phyloP scores from a whole-genome alignment of 2,797 vertebrate genomes.

The Xyrichtys novacula region DNA sequence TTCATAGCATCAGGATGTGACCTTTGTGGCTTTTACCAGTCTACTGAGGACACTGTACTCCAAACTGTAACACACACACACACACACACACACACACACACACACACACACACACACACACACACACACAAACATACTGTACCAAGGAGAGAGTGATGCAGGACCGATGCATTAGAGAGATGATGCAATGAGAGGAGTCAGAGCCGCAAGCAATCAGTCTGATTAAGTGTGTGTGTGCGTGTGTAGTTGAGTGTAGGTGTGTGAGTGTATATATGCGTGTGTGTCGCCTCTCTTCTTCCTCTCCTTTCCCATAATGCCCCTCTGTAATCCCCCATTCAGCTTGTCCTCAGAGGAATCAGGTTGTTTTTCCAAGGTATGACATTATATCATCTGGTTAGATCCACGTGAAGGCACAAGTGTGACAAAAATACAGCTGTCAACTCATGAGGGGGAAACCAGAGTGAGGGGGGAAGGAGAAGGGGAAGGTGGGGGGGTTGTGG shows the following conservation, averaged over 20 bases:
- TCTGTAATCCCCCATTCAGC: slow-evolving; percentile 38
- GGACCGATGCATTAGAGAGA: slow-evolving; percentile 79
- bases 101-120: slow-evolving; percentile 21
- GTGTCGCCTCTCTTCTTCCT: slow-evolving; percentile 23
- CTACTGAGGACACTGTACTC: slow-evolving; percentile 33
- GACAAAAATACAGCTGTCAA: slow-evolving; percentile 42
- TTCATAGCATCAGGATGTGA: slow-evolving; percentile 35
- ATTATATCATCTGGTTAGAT: slow-evolving; percentile 53
- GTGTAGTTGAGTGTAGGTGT: slow-evolving; percentile 38
- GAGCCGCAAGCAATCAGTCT: slow-evolving; percentile 79
- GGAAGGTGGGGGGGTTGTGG: background rate
- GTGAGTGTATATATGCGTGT: slow-evolving; percentile 33
- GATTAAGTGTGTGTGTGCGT: slow-evolving; percentile 67
- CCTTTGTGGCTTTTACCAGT: slow-evolving; percentile 36
- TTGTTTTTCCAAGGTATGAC: slow-evolving; percentile 54
- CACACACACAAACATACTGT: slow-evolving; percentile 22
- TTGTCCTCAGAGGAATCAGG: slow-evolving; percentile 54
- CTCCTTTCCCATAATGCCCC: slow-evolving; percentile 17
- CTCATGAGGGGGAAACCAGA: slow-evolving; percentile 10
- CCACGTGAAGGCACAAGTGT: slow-evolving; percentile 25
- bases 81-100: slow-evolving; percentile 21
- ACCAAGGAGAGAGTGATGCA: slow-evolving; percentile 51
- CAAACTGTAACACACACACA: slow-evolving; percentile 14
- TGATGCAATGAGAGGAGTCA: slow-evolving; percentile 81
- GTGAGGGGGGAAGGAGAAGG: background rate